phyloP scores from a whole-genome alignment of 2,888 invertebrate species.

The Carcina quercana region DNA sequence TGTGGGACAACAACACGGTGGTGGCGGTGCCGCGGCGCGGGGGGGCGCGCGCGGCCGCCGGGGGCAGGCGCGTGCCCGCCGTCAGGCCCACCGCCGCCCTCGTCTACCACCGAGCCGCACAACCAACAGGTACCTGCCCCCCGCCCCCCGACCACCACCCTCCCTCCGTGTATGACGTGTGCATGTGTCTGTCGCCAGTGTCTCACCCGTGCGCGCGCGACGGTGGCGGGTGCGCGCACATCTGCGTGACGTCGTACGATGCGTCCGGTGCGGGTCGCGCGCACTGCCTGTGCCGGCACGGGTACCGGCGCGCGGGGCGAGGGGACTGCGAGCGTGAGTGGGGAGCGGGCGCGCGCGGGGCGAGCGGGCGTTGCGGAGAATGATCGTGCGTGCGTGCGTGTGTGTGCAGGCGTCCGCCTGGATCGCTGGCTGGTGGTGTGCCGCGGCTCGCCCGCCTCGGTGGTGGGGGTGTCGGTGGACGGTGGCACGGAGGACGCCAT shows the following conservation, averaged over 20 bases:
- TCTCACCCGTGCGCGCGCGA: constrained; percentile 79
- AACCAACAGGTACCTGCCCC: constrained; percentile 57
- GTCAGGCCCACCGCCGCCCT: constrained; percentile 77
- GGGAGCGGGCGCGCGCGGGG: constrained; percentile 41
- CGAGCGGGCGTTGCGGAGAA: too few relatives aligned
- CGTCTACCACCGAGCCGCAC: constrained; percentile 85
- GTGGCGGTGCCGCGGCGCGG: constrained; percentile 55
- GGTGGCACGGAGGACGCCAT: constrained; percentile 66
- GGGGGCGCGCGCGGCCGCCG: constrained; percentile 10
- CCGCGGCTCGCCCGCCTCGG: constrained; percentile 76
- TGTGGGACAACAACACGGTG: constrained; percentile 80
- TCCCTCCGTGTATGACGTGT: neutral
- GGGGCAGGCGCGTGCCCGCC: constrained; percentile 9
- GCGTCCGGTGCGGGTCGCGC: constrained; percentile 56
- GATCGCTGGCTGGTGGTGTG: constrained; percentile 75
- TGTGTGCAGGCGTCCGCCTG: constrained; percentile 63
- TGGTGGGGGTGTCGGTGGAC: constrained; percentile 35
- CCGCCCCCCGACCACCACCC: constrained; percentile 1
- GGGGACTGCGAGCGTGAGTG: constrained; percentile 77
- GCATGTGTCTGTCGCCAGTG: constrained; percentile 25
- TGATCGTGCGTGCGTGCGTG: neutral
- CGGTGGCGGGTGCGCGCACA: constrained; percentile 83
- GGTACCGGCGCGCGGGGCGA: constrained; percentile 75
- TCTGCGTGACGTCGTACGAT: constrained; percentile 80
- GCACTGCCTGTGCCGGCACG: constrained; percentile 83